Base-by-base conservation (phyloP, 2,113 vertebrate genomes). In the Prionailurus viverrinus region DNA sequence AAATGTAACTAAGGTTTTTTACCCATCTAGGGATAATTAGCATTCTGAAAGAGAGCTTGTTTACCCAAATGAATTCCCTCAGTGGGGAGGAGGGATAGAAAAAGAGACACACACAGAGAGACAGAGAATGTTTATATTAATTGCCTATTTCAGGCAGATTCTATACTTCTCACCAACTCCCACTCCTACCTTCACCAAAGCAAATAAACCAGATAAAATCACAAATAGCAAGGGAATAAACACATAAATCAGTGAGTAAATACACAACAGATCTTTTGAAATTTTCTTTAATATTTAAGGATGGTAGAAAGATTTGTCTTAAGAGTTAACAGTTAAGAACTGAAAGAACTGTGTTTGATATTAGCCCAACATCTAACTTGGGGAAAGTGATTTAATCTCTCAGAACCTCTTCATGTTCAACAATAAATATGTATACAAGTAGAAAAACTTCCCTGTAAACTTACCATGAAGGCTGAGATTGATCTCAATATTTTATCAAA, bases 1-100 rank as follows among this genome's bases (percentile, higher is more conserved):
- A 95, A 89, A 85, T 51, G 85, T 71, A 93, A 80, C 63, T 84
- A n/a, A 89, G 8, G 21, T 85, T 85, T 85, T 45, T 61, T 48
- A 63, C 27, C 9, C 58, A 89, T 58, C 36, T 10, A 53, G 12
- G 31, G 15, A 84, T 80, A 79, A 89, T 33, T 19, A 45, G 48
- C 25, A 63, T 80, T 84, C 16, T 15, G 63, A 58, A 91, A 80
- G 12, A 95, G 15, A 41, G 11, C 14, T 86, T 83, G 18, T 66
- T 84, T 66, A 84, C 1, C 27, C 15, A n/a, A 25, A 83, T 19
- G 21, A 55, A 89, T 27, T 78, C 7, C 21, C 33, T 74, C 7
- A 15, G 23, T 33, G 0, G 12, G 25, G 31, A 18, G 31, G 79
- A 12, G 39, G 4, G 5, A 4, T 13, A 15, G 41, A 36, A 13